phyloP scores from a whole-genome alignment of 2,797 vertebrate genomes.

The Echeneis naucrates region DNA sequence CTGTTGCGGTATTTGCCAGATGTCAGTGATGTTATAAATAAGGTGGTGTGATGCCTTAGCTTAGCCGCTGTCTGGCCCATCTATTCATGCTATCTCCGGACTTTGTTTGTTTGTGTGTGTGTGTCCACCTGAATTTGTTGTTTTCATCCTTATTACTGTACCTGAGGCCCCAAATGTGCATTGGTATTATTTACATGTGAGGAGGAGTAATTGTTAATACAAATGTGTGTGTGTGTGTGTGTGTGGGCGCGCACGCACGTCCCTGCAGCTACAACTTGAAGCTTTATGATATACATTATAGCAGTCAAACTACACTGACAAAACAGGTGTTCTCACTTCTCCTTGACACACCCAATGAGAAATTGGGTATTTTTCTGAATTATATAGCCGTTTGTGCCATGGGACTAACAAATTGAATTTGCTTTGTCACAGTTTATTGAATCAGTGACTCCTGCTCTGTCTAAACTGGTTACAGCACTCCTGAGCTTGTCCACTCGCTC shows the following conservation, averaged over 20 bases:
- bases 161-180: slow-evolving; percentile 11
- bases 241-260: background rate
- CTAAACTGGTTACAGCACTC: background rate
- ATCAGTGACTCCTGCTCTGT: background rate
- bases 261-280: slow-evolving; percentile 31
- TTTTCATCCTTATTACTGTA: slow-evolving; percentile 21
- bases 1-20: slow-evolving; percentile 83
- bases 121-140: background rate
- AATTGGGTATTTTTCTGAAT: slow-evolving; percentile 2
- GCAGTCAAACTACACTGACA: background rate
- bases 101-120: background rate
- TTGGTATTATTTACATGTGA: slow-evolving; percentile 1
- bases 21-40: slow-evolving; percentile 77
- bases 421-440: background rate
- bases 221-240: background rate
- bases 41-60: slow-evolving; percentile 51
- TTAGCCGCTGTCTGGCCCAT: slow-evolving; percentile 45
- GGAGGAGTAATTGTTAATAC: background rate
- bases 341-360: background rate
- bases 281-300: slow-evolving; percentile 37
- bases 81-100: slow-evolving; percentile 15
- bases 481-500: background rate
- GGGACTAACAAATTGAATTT: too few species aligned
- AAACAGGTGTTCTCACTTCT: slow-evolving; percentile 47
- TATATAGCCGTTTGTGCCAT: background rate